Evolutionary conservation across 2,797 vertebrate genomes (phyloP).

Genomic region (Tokudaia muenninki): DNA sequence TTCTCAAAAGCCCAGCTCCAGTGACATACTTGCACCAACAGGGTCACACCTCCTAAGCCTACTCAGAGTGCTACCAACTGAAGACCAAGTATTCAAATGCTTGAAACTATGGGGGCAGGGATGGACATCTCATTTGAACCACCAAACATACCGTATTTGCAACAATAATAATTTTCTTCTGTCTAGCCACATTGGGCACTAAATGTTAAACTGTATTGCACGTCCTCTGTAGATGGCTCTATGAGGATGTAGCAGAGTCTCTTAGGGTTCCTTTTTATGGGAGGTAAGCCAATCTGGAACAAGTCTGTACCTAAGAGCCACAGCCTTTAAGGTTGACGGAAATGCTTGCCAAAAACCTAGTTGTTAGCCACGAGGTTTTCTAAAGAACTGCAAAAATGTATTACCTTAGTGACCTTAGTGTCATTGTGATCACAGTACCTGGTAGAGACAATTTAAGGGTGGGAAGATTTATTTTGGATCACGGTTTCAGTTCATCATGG

Average conservation of each 20-base stretch:
- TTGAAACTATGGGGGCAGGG: too few species aligned
- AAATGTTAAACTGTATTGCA: neutral
- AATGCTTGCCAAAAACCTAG: neutral
- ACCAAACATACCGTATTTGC: neutral
- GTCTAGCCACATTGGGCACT: neutral
- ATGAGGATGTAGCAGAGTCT: neutral
- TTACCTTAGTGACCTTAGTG: neutral
- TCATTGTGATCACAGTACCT: neutral
- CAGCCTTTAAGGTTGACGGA: neutral
- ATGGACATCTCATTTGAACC: neutral
- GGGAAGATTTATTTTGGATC: neutral
- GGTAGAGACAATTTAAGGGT: neutral
- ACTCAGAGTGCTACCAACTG: neutral
- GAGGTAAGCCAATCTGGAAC: neutral
- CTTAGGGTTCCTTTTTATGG: neutral
- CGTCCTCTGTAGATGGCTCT: neutral
- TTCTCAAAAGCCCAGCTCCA: neutral
- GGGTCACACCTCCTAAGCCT: neutral
- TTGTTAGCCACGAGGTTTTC: neutral
- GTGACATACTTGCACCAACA: neutral
- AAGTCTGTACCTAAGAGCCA: neutral
- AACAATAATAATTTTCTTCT: neutral
- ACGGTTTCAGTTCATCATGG: neutral
- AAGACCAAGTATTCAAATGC: neutral
- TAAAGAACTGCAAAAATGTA: neutral